Evolutionary conservation across 2,888 invertebrate genomes (phyloP).

Genomic region (Tachina lurida): DNA sequence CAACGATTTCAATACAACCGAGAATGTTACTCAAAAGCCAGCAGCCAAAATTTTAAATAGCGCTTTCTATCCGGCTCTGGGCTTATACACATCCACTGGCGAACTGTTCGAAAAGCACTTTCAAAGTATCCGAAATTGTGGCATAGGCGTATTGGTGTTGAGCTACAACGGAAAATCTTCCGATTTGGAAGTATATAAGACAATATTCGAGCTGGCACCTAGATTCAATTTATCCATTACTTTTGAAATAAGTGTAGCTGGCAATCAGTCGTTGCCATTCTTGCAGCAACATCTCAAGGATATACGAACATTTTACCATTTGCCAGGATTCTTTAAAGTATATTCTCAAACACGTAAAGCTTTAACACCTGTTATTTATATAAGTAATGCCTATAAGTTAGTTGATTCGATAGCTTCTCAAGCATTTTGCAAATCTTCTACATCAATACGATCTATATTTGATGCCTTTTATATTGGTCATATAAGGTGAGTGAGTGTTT

Average conservation of each 20-base stretch:
- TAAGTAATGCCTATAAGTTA: slow-evolving; percentile 86
- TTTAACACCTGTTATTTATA: slow-evolving; percentile 85
- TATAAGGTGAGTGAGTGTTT: slow-evolving; percentile 77
- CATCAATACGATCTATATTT: slow-evolving; percentile 83
- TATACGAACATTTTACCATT: slow-evolving; percentile 73
- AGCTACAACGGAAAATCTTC: slow-evolving; percentile 82
- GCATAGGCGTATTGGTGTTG: slow-evolving; percentile 86
- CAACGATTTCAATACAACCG: slow-evolving; percentile 53
- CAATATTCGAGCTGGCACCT: slow-evolving; percentile 83
- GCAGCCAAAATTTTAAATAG: slow-evolving; percentile 78
- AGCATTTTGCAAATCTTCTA: slow-evolving; percentile 76
- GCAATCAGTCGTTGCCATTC: slow-evolving; percentile 83
- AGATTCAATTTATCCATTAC: slow-evolving; percentile 84
- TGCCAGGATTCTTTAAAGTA: slow-evolving; percentile 80
- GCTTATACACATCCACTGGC: slow-evolving; percentile 79
- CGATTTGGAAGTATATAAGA: slow-evolving; percentile 80
- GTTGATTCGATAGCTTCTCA: slow-evolving; percentile 78
- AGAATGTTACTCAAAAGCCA: slow-evolving; percentile 53
- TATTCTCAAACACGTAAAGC: slow-evolving; percentile 78
- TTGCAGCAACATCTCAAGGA: slow-evolving; percentile 83
- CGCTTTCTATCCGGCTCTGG: slow-evolving; percentile 81
- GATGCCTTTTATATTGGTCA: slow-evolving; percentile 86
- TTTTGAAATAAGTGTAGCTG: slow-evolving; percentile 86
- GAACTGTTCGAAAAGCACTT: slow-evolving; percentile 85
- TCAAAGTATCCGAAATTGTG: slow-evolving; percentile 85